Base-by-base conservation (phyloP, 2,113 vertebrate species). In the Campylorhamphus procurvoides region DNA sequence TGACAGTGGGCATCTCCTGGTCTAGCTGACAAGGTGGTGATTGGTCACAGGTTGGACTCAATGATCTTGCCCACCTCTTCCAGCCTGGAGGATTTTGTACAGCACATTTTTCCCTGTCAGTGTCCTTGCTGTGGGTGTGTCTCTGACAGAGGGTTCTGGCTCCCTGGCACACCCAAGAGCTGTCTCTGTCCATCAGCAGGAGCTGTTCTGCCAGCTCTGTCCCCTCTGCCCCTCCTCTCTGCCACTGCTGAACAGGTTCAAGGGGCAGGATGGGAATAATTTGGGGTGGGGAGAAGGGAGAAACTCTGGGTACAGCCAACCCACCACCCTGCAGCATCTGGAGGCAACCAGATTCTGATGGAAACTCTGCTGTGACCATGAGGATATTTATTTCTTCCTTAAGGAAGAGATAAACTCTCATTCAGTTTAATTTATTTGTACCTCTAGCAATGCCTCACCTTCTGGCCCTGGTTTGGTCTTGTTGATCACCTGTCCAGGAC, bases 231-330 rank as follows among this genome's bases (percentile, higher is more conserved):
- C 27, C 76, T 50, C 20, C 11, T 29, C 25, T 11, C 6, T 40
- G 19, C 20, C 0, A 7, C 68, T 47, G 17, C 6, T 0, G 3
- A 13, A 9, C 0, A 1, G 9, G 24, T 27, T 73, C 44, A 28
- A 3, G 20, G 7, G 23, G n/a, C 11, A 24, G 62, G 19, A 27
- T 16, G 25, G 12, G n/a, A 64, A 56, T 20, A 27, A 25, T 22
- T 14, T 37, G 9, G 6, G 6, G 23, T 19, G 23, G 37, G 50
- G 37, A 29, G 12, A 13, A 62, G 58, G 39, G 44, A 39, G 16
- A 25, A 76, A 28, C 24, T 18, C 14, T 1, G 4, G 49, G 24
- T 35, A 27, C 24, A 33, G 78, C 58, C 55, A 37, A 35, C 19
- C n/a, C 15, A 14, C 35, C 12, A 6, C 24, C 37, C 39, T 85